Conservation (phyloP, 2,888 invertebrate species). For the Lottia gigantea region DNA sequence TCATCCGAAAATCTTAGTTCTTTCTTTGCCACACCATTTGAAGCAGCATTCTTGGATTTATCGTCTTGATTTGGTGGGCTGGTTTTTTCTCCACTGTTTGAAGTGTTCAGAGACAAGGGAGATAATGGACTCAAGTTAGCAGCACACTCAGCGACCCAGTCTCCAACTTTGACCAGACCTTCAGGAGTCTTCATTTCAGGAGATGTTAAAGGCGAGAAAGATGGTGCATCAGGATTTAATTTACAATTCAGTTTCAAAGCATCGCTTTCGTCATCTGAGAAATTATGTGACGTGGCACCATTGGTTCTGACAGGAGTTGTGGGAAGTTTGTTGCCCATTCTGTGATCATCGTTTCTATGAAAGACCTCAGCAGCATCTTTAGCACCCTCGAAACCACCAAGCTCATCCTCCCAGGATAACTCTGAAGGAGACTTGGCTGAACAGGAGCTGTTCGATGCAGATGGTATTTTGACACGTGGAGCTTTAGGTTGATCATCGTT, state of each 20-base stretch:
- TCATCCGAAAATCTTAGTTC: background rate
- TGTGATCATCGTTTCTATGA: background rate
- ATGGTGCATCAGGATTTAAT: constrained; percentile 57
- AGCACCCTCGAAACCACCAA: background rate
- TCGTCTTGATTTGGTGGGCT: background rate
- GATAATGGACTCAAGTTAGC: constrained; percentile 25
- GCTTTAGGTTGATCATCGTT: constrained; percentile 38
- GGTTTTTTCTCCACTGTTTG: background rate
- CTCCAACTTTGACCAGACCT: constrained; percentile 42
- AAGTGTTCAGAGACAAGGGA: constrained; percentile 18
- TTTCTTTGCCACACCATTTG: background rate
- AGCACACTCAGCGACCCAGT: constrained; percentile 40
- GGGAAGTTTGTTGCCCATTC: background rate
- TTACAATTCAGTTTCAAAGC: constrained; percentile 38
- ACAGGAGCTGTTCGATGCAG: constrained; percentile 3
- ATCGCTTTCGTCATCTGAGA: constrained; percentile 20
- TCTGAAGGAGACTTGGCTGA: constrained; percentile 19
- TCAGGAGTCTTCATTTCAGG: constrained; percentile 49
- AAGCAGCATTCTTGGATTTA: background rate
- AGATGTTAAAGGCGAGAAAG: constrained; percentile 51
- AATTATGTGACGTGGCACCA: background rate
- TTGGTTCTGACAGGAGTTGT: background rate
- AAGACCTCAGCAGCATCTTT: background rate
- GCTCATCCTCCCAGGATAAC: constrained; percentile 20
- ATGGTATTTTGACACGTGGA: constrained; percentile 12